Base-by-base conservation (phyloP, 2,797 vertebrate species). In the Echeneis naucrates region DNA sequence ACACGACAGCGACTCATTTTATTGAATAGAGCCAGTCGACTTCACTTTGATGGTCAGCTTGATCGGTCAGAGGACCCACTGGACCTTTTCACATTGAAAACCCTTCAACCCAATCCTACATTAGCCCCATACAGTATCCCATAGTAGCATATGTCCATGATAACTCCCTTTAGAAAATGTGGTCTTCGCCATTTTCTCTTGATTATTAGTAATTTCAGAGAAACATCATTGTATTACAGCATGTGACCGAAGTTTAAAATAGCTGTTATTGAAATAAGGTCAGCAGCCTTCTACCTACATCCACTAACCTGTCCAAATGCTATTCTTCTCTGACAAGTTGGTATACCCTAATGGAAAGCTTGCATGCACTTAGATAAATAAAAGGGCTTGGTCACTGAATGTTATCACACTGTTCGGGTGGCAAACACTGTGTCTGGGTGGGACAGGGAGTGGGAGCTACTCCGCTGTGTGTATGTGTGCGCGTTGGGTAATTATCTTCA, bases 381-480 rank as follows among this genome's bases (percentile, higher is more conserved):
- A 59, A 44, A 21, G 14, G 48, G 55, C 7, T 14, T 7, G 23
- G 5, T 71, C 50, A 62, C 47, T 72, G 58, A 71, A 74, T 61
- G 71, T 35, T 63, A 63, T 60, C 64, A 24, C 2, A 24, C 2
- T 72, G 60, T 81, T 80, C 64, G 63, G 48, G 78, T 5, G 19
- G 60, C 79, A 80, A 83, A 81, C 52, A 80, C 10, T n/a, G 62
- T 1, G 2, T 68, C 40, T 77, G 71, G 81, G 82, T 57, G 74
- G 65, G 64, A 71, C 62, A 21, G 67, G 69, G 40, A 75, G 67
- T 44, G 53, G 53, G 21, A 63, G 52, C 63, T 21, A 16, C 37
- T 78, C n/a, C 19, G 2, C 32, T 65, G 12, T 59, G 61, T 53
- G 55, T 60, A 12, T 48, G 16, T 74, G 48, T 77, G 42, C 58